A percentile compares a stretch with the other conserved stretches of the same genome.
These are phyloP conservation scores for Spinus olivaceus DNA, from an alignment of 2,797 vertebrate genomes.

Conservation along the genomic window DNA sequence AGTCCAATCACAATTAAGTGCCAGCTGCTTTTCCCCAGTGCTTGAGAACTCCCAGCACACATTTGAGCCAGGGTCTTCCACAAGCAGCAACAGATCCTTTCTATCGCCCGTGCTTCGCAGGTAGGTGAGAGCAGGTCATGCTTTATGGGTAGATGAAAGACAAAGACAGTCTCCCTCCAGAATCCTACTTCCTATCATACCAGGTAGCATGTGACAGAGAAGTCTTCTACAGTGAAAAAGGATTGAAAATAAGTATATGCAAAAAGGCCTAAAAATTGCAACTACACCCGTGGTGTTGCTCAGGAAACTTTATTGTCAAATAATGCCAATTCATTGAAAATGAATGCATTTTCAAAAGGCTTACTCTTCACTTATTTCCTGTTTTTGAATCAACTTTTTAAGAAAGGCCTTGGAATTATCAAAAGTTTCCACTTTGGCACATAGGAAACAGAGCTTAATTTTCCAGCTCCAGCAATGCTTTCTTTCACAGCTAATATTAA, in stretches of 20 bases:
- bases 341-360: neutral
- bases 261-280: neutral
- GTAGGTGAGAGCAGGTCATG: accelerated
- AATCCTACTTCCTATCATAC: neutral
- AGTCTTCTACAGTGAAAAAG: neutral
- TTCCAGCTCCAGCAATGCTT: constrained; percentile 14
- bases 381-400: neutral
- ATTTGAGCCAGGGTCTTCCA: neutral
- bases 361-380: neutral
- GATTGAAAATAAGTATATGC: neutral
- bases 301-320: neutral
- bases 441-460: neutral
- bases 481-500: constrained; percentile 11
- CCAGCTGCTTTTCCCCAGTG: neutral
- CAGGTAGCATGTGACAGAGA: neutral
- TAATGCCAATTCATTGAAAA: neutral
- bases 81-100: neutral
- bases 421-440: constrained; percentile 7
- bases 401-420: constrained; percentile 2
- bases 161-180: neutral
- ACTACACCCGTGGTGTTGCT: accelerated
- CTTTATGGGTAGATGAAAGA: neutral
- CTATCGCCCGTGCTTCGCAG: accelerated
- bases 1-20: neutral
- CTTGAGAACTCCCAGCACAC: neutral